Conservation (phyloP, 2,113 vertebrate species). For the Gavialis gangeticus region DNA sequence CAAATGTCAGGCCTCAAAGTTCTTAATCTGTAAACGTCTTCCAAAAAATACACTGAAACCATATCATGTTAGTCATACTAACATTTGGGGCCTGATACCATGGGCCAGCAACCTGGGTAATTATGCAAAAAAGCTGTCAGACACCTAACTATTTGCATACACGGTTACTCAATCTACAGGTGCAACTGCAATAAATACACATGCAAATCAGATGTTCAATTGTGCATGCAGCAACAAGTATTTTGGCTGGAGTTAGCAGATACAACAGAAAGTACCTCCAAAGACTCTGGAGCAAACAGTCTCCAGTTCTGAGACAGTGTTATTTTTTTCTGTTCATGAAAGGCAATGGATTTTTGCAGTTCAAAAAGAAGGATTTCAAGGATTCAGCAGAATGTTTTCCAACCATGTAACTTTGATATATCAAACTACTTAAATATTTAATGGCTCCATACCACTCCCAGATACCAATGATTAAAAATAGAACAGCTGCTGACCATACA, state of each 20-base stretch:
- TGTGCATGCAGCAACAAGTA: background rate
- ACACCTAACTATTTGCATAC: background rate
- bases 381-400: background rate
- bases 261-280: background rate
- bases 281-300: background rate
- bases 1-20: background rate
- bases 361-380: background rate
- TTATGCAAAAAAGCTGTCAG: background rate
- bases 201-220: background rate
- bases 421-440: background rate
- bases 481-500: background rate
- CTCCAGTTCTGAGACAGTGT: background rate
- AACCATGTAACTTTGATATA: rapidly evolving
- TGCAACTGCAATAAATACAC: background rate
- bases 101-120: background rate
- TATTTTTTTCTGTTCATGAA: background rate
- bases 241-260: too few species aligned
- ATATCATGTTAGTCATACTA: background rate
- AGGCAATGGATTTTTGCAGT: background rate
- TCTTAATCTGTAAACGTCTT: background rate
- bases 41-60: background rate
- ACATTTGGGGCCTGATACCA: background rate
- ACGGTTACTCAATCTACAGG: background rate
- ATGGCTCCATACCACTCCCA: background rate
- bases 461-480: constrained; percentile 8